Percentiles rank a stretch among this genome's conserved stretches.
Conservation (phyloP, 2,888 invertebrate genomes). For the Neoaliturus tenellus region DNA sequence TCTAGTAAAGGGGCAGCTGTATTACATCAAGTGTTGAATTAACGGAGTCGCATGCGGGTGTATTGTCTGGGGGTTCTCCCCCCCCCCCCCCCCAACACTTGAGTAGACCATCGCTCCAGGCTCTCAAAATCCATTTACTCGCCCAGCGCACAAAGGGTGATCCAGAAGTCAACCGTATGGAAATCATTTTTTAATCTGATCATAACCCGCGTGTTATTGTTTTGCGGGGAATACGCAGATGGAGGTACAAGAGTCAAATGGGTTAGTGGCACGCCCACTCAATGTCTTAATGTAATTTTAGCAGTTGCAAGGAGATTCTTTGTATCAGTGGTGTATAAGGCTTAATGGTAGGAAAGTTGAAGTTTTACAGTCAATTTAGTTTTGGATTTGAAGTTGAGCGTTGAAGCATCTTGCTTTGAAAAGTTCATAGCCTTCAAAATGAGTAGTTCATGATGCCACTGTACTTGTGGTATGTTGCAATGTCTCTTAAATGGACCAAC, state of each 20-base stretch:
- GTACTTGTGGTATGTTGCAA: too few relatives aligned
- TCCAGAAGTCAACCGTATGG: conserved; percentile 40
- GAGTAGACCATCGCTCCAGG: background rate
- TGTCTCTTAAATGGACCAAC: too few relatives aligned
- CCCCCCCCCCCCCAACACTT: background rate
- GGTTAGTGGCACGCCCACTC: background rate
- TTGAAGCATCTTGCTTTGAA: background rate
- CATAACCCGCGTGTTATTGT: conserved; percentile 35
- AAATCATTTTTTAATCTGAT: conserved; percentile 47
- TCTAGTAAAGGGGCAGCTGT: background rate
- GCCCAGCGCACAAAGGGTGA: conserved; percentile 2
- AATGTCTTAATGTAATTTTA: conserved; percentile 14
- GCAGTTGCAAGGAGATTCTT: background rate
- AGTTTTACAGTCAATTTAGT: background rate
- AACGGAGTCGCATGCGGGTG: conserved; percentile 32
- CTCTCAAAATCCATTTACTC: conserved; percentile 1
- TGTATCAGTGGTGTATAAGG: background rate
- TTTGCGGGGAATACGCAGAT: conserved; percentile 11
- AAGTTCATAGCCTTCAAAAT: too few relatives aligned
- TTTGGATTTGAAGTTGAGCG: background rate
- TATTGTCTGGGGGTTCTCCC: background rate
- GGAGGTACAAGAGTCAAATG: background rate
- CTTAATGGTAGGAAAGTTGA: background rate
- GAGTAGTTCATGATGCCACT: too few relatives aligned
- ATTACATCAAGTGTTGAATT: conserved; percentile 1